Evolutionary conservation across 2,888 invertebrate species (phyloP), one percentile per base, ranked within the genome.

Genomic region (Masnerella sp.): DNA sequence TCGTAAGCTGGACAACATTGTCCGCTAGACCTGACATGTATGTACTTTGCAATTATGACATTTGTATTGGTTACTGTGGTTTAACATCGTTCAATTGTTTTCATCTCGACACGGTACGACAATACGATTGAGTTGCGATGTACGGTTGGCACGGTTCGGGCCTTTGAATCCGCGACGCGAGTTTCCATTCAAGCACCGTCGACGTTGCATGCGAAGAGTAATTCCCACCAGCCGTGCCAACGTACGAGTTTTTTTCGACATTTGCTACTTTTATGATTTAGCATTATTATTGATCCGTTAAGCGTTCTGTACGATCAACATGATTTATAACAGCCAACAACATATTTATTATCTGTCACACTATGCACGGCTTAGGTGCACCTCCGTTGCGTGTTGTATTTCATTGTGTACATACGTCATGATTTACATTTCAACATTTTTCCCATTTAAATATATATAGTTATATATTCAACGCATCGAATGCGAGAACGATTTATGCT

Each of bases 361-460:
- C 70, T 58, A 76, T 74, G 73, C 73, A 67, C 76, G 73, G 76
- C 67, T 76, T 76, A 67, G 70, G 76, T 76, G 76, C 76, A 73
- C 75, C 70, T 70, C 61, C 72, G 70, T 73, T 70, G 65, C 62
- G 73, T 73, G 65, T 75, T 70, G 67, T 62, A 71, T 70, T 70
- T 70, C 61, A 73, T 70, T 75, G 62, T 75, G 54, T 62, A 73
- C 43, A 70, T 73, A 75, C 25, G 42, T 58, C 38, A 61, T 45
- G 30, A 34, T 68, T 73, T 68, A 68, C 56, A 52, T 72, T 47
- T 71, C 32, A 62, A 56, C 42, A 58, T 64, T 38, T 64, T 59
- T 70, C 51, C 34, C 49, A 32, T 25, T 20, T 30, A 54, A 14
- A 36, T 40, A 15, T 11, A 36, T 11, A 25, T 34, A 45, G n/a